phyloP scores from a whole-genome alignment of 2,888 invertebrate species.

The Parasteatoda lunata region DNA sequence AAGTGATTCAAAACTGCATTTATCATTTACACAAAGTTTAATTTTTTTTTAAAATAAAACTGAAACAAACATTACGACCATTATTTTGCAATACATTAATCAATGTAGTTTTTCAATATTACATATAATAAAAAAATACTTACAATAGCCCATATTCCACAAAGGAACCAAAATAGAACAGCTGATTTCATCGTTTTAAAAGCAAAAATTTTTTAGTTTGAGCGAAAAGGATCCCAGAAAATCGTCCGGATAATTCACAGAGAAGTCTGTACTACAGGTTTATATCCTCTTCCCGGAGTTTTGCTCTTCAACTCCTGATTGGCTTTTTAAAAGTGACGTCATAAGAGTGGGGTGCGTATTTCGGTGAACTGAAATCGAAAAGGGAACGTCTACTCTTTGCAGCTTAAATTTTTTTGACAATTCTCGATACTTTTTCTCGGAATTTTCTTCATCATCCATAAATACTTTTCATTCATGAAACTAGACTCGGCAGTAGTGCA shows the following conservation, averaged over 20 bases:
- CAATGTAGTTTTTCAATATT: no score
- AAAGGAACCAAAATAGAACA: neutral
- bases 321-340: slow-evolving; percentile 43
- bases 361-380: neutral
- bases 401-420: neutral
- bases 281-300: slow-evolving; percentile 57
- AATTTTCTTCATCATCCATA: neutral
- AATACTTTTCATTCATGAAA: no score
- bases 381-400: slow-evolving; percentile 2
- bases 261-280: slow-evolving; percentile 31
- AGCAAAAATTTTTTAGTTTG: neutral
- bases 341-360: slow-evolving; percentile 13
- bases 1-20: no score
- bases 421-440: neutral
- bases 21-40: no score
- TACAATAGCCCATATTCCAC: slow-evolving; percentile 15
- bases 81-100: no score
- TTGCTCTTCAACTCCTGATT: slow-evolving; percentile 26
- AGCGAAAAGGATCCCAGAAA: slow-evolving; percentile 1
- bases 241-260: neutral
- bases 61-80: no score
- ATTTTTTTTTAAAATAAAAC: no score
- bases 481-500: no score
- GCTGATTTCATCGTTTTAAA: neutral
- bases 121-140: neutral